phyloP scores from a whole-genome alignment of 64 coral and sea anemone genomes.

The Actinia tenebrosa region DNA sequence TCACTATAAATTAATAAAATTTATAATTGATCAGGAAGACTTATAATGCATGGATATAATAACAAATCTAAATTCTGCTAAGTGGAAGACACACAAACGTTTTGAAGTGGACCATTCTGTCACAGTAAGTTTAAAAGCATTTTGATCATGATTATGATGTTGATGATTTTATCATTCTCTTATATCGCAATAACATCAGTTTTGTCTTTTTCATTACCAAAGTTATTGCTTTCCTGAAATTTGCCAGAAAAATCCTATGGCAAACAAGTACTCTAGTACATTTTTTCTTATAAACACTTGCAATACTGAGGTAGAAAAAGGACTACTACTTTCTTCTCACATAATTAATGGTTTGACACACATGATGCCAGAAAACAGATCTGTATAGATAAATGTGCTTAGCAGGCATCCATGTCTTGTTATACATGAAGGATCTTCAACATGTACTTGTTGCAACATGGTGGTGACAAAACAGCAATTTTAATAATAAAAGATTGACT shows the following conservation, averaged over 20 bases:
- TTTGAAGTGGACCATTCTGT: background rate
- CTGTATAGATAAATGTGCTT: background rate
- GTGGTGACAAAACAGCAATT: background rate
- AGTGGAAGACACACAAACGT: background rate
- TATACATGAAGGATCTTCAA: background rate
- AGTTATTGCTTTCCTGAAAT: background rate
- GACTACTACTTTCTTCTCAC: background rate
- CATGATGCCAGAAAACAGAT: background rate
- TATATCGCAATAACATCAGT: background rate
- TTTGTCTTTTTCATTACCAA: background rate
- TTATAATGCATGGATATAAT: background rate
- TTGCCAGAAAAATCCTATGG: background rate
- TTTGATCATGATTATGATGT: background rate
- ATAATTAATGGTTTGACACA: background rate
- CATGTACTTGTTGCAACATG: background rate
- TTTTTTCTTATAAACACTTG: background rate
- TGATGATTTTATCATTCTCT: background rate
- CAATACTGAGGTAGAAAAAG: background rate
- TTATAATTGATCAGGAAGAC: background rate
- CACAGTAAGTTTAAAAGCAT: background rate
- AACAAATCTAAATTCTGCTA: background rate
- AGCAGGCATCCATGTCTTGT: background rate
- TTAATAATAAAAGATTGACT: constrained; percentile 40
- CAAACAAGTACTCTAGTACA: background rate
- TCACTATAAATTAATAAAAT: constrained; percentile 1